Percentiles rank a stretch among this genome's conserved stretches.
Evolutionary conservation across 2,113 vertebrate genomes (phyloP).

Genomic region (Rafetus swinhoei): DNA sequence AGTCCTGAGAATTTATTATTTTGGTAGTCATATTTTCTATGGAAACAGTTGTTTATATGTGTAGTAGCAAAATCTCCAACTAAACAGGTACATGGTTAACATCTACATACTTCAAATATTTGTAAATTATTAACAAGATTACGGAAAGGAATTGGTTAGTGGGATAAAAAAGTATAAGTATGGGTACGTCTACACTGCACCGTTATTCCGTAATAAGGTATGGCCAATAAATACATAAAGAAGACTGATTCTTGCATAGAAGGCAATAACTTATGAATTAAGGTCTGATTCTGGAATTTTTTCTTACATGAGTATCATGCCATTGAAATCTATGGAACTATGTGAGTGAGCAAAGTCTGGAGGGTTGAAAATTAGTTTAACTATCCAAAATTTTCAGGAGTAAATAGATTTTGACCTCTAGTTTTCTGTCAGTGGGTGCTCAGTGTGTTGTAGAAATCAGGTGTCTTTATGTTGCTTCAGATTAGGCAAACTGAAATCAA

Average conservation of each 20-base stretch:
- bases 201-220: neutral
- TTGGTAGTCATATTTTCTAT: neutral
- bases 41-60: accelerated
- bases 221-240: neutral
- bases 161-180: neutral
- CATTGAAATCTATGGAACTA: neutral
- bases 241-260: neutral
- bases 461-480: accelerated
- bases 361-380: neutral
- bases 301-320: neutral
- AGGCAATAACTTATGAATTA: neutral
- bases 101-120: neutral
- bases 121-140: neutral
- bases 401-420: neutral
- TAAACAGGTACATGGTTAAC: accelerated
- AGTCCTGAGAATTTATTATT: neutral
- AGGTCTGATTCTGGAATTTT: neutral
- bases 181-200: neutral
- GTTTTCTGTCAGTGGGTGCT: neutral
- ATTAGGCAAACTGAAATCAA: neutral
- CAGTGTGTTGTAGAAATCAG: neutral
- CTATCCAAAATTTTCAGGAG: neutral
- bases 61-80: neutral
- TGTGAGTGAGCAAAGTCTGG: neutral
- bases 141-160: neutral